Evolutionary conservation across 2,797 vertebrate genomes (phyloP).

Genomic region (Gadopsis marmoratus): DNA sequence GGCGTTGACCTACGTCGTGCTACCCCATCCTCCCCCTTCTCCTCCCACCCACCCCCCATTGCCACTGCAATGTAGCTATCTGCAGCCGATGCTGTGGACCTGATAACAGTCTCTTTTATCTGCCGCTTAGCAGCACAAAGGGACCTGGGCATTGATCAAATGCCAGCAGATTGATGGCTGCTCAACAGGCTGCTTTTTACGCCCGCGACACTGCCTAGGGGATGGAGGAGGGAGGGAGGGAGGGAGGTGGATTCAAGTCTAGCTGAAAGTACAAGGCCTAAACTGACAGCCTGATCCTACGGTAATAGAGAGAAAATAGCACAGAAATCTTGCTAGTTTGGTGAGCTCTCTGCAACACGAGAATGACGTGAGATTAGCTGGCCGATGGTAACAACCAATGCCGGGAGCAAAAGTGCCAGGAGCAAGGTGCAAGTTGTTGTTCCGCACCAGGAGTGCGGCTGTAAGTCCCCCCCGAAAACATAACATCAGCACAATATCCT

Average conservation of each 20-base stretch:
- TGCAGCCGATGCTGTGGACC: constrained; percentile 78
- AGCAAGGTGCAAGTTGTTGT: constrained; percentile 4
- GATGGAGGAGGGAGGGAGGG: constrained; percentile 50
- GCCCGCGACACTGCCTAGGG: constrained; percentile 67
- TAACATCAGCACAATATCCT: background rate
- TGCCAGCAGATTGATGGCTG: constrained; percentile 85
- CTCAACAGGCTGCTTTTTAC: constrained; percentile 82
- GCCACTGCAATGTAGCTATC: constrained; percentile 72
- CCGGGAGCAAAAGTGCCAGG: background rate
- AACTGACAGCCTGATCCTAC: constrained; percentile 57
- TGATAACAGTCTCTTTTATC: constrained; percentile 88
- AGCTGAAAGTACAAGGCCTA: constrained; percentile 63
- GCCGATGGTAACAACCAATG: constrained; percentile 7
- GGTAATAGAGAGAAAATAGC: constrained; percentile 48
- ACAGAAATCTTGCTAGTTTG: constrained; percentile 27
- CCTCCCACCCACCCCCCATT: constrained; percentile 28
- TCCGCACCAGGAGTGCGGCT: background rate
- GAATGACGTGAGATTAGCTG: constrained; percentile 19
- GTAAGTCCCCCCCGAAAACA: background rate
- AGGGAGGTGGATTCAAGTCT: constrained; percentile 55
- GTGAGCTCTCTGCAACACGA: constrained; percentile 34
- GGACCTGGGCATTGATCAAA: constrained; percentile 86
- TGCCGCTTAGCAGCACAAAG: constrained; percentile 86
- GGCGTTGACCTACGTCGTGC: constrained; percentile 77
- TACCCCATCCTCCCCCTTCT: constrained; percentile 44